These are phyloP conservation scores for Plestiodon gilberti DNA, from an alignment of 2,113 vertebrate species.

Conservation along the genomic window DNA sequence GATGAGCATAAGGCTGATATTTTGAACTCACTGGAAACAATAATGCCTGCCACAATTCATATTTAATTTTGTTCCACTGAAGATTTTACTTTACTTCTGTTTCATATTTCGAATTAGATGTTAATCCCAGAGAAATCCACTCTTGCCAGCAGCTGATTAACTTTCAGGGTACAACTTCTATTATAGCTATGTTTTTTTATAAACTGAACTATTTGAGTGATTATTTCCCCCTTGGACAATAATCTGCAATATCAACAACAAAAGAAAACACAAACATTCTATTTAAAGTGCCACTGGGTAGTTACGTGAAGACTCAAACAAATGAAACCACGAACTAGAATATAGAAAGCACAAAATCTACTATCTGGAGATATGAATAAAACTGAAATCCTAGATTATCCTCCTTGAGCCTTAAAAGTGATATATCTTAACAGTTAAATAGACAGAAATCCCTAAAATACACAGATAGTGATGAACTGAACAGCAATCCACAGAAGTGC, in stretches of 20 bases:
- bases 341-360: neutral
- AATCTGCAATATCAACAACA: slow-evolving; percentile 7
- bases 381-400: neutral
- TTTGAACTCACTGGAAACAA: slow-evolving; percentile 31
- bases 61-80: slow-evolving; percentile 13
- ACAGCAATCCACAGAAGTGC: no score
- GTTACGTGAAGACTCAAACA: neutral
- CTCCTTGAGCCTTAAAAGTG: neutral
- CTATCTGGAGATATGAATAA: neutral
- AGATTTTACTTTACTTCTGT: slow-evolving; percentile 32
- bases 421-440: neutral
- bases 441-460: neutral
- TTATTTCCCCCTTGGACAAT: slow-evolving; percentile 23
- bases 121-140: slow-evolving; percentile 2
- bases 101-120: slow-evolving; percentile 43
- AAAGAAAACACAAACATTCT: neutral
- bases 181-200: neutral
- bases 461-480: neutral
- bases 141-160: slow-evolving; percentile 44
- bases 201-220: neutral
- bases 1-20: slow-evolving; percentile 17
- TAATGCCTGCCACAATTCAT: neutral
- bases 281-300: neutral
- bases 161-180: slow-evolving; percentile 19
- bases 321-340: slow-evolving; percentile 10